phyloP scores from a whole-genome alignment of 2,113 vertebrate genomes.

The Oncorhynchus clarkii region DNA sequence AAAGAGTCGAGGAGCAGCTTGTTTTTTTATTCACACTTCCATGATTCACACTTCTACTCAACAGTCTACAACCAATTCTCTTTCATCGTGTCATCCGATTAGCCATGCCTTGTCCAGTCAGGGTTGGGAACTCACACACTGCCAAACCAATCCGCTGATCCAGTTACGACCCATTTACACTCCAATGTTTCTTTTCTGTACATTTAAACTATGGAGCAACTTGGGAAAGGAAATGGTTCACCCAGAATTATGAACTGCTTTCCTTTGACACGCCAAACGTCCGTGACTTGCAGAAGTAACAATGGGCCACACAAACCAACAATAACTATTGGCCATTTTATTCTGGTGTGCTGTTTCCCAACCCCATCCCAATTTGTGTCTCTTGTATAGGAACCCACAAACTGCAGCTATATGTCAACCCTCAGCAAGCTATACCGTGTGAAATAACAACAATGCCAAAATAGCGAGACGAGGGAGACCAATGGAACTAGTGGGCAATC shows the following conservation, averaged over 20 bases:
- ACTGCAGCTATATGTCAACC: slow-evolving; percentile 30
- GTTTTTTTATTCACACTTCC: slow-evolving; percentile 42
- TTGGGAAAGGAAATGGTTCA: background rate
- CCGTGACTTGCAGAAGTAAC: background rate
- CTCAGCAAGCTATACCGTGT: slow-evolving; percentile 19
- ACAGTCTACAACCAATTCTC: slow-evolving; percentile 43
- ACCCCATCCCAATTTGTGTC: slow-evolving; percentile 25
- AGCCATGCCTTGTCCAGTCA: slow-evolving; percentile 48
- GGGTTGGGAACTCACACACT: slow-evolving; percentile 70
- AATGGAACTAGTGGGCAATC: slow-evolving; percentile 29
- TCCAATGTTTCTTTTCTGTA: slow-evolving; percentile 44
- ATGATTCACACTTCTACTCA: slow-evolving; percentile 39
- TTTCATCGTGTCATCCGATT: slow-evolving; percentile 61
- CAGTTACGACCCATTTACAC: slow-evolving; percentile 26
- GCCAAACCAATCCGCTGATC: slow-evolving; percentile 64
- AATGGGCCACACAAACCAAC: too few relatives aligned
- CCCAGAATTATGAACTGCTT: background rate
- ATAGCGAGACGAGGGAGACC: slow-evolving; percentile 53
- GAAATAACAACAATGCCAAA: slow-evolving; percentile 64
- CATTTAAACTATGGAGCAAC: slow-evolving; percentile 13
- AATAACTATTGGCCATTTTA: background rate
- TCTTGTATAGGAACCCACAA: slow-evolving; percentile 31
- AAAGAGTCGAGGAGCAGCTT: slow-evolving; percentile 58
- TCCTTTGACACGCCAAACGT: background rate
- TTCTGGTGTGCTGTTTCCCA: background rate